A percentile compares a stretch with the other conserved stretches of the same genome.
Conservation (phyloP, 2,888 invertebrate species). For the Euclidia mi region DNA sequence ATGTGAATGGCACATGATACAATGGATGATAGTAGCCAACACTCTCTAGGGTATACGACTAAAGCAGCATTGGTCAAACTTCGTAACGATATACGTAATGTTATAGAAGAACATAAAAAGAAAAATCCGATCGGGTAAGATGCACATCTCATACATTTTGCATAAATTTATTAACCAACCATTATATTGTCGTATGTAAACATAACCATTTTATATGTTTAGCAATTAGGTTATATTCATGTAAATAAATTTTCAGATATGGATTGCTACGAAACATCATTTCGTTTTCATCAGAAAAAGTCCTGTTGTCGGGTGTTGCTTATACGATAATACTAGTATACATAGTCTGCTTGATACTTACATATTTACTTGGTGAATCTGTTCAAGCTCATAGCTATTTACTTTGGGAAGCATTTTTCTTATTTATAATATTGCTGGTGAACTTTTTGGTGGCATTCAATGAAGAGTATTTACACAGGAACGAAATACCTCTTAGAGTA, state of each 20-base stretch:
- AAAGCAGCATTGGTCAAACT: constrained; percentile 92
- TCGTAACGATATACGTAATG: constrained; percentile 92
- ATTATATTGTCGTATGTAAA: too few species aligned
- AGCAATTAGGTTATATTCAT: constrained; percentile 7
- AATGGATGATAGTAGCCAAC: constrained; percentile 77
- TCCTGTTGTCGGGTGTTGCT: constrained; percentile 81
- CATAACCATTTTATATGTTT: background rate
- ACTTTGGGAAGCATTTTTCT: constrained; percentile 82
- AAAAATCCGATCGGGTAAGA: constrained; percentile 84
- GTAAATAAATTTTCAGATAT: constrained; percentile 69
- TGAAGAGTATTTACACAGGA: constrained; percentile 83
- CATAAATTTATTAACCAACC: too few species aligned
- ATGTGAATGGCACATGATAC: constrained; percentile 56
- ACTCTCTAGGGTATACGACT: constrained; percentile 91
- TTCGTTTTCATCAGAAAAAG: constrained; percentile 86
- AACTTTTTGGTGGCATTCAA: constrained; percentile 84
- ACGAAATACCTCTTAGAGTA: constrained; percentile 89
- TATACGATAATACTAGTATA: constrained; percentile 82
- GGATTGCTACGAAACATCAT: constrained; percentile 76
- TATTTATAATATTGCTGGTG: constrained; percentile 79
- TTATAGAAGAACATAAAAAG: constrained; percentile 91
- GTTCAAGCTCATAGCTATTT: constrained; percentile 80
- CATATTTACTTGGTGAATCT: constrained; percentile 80
- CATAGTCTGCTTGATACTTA: constrained; percentile 78
- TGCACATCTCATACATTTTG: background rate